Conservation (phyloP, 2,797 vertebrate species). For the Pseudotriccus pelzelni region DNA sequence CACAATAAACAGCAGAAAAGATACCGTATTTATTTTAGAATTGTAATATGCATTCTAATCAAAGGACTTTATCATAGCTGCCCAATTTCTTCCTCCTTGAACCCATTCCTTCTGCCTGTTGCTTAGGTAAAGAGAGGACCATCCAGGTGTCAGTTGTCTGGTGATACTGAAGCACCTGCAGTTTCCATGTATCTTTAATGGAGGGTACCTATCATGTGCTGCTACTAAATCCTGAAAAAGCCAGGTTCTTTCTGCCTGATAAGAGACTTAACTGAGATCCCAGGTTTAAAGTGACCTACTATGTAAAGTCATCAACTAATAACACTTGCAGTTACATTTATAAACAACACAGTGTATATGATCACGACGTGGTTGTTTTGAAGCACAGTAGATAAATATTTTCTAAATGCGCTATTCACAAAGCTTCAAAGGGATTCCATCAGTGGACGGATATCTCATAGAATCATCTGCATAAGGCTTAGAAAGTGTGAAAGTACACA, state of each 20-base stretch:
- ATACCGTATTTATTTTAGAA: background rate
- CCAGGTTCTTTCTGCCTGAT: background rate
- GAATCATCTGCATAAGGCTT: background rate
- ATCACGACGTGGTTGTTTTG: background rate
- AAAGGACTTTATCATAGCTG: background rate
- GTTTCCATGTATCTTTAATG: background rate
- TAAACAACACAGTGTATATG: background rate
- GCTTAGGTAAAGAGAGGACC: background rate
- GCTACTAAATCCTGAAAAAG: background rate
- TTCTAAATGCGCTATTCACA: background rate
- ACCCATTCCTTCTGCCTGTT: background rate
- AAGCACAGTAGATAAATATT: background rate
- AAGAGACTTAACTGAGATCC: background rate
- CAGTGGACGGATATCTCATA: background rate
- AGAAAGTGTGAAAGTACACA: background rate
- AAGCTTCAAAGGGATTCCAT: background rate
- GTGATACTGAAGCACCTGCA: background rate
- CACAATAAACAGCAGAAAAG: background rate
- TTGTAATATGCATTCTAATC: background rate
- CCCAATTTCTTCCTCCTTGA: background rate
- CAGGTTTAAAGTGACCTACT: background rate
- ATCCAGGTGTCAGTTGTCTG: background rate
- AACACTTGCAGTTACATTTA: background rate
- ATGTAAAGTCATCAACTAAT: background rate
- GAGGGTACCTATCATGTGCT: background rate